Conservation (phyloP, 2,888 invertebrate species). For the Mactromeris polynyma region DNA sequence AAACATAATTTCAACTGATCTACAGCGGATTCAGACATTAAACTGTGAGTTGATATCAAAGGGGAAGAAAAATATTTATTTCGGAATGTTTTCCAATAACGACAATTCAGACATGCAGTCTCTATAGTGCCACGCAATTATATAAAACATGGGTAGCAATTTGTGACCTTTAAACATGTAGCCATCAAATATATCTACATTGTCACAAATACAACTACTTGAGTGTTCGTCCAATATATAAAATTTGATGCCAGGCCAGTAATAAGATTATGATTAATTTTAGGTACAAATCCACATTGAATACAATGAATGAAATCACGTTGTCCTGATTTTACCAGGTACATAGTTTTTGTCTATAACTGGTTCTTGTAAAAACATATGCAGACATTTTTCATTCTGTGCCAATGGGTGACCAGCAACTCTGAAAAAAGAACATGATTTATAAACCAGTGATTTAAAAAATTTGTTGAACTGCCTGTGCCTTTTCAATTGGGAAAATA, state of each 20-base stretch:
- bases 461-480: neutral
- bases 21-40: neutral
- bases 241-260: conserved; percentile 11
- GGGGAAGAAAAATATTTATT: neutral
- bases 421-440: conserved; percentile 88
- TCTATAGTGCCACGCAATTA: neutral
- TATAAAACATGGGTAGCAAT: neutral
- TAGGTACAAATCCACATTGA: conserved; percentile 15
- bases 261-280: neutral
- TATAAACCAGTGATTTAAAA: neutral
- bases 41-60: too few species aligned
- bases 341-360: conserved; percentile 99
- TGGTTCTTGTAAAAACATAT: conserved; percentile 99
- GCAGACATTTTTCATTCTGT: conserved; percentile 99
- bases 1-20: neutral
- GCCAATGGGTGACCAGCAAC: conserved; percentile 99
- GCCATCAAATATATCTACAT: neutral
- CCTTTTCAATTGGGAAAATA: too few species aligned
- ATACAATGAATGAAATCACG: conserved; percentile 72
- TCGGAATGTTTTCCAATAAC: neutral
- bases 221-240: neutral
- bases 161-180: neutral
- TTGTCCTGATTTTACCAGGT: conserved; percentile 95
- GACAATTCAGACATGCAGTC: neutral
- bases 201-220: neutral